Conservation (phyloP, 92 coral and sea anemone species). For the Phymanthus crucifer region DNA sequence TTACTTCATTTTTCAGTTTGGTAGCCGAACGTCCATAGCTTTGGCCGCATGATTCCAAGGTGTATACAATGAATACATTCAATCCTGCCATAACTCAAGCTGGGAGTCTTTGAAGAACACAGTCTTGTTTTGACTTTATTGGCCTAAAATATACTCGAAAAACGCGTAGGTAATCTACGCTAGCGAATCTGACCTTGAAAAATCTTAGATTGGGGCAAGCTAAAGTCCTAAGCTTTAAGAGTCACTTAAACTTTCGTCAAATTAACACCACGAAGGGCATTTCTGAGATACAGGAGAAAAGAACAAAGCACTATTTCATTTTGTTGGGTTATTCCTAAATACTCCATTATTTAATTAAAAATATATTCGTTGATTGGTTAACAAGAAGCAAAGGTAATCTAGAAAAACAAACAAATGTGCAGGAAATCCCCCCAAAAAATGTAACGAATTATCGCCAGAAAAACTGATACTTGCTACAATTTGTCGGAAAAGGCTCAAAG, state of each 20-base stretch:
- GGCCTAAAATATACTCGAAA: not conserved
- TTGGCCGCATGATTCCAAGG: no score
- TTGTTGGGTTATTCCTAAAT: constrained; percentile 24
- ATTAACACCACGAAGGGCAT: constrained; percentile 6
- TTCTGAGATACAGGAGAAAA: constrained; percentile 5
- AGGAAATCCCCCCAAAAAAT: not conserved
- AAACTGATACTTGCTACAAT: not conserved
- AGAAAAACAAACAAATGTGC: constrained; percentile 16
- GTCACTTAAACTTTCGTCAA: not conserved
- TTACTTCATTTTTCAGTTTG: no score
- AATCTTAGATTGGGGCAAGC: not conserved
- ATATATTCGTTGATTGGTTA: constrained; percentile 24
- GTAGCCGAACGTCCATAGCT: no score
- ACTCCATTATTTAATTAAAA: constrained; percentile 31
- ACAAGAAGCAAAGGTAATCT: constrained; percentile 15
- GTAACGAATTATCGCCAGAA: not conserved
- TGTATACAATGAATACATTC: no score
- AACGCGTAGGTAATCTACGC: not conserved
- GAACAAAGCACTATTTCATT: constrained; percentile 22
- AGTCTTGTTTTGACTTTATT: no score
- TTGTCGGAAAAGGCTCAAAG: not conserved
- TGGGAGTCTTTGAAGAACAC: no score
- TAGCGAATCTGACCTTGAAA: no score
- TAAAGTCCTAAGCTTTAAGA: not conserved
- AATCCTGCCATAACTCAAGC: no score